A percentile compares a stretch with the other conserved stretches of the same genome.
phyloP scores from a whole-genome alignment of 2,113 vertebrate genomes.

The Phalacrocorax aristotelis region DNA sequence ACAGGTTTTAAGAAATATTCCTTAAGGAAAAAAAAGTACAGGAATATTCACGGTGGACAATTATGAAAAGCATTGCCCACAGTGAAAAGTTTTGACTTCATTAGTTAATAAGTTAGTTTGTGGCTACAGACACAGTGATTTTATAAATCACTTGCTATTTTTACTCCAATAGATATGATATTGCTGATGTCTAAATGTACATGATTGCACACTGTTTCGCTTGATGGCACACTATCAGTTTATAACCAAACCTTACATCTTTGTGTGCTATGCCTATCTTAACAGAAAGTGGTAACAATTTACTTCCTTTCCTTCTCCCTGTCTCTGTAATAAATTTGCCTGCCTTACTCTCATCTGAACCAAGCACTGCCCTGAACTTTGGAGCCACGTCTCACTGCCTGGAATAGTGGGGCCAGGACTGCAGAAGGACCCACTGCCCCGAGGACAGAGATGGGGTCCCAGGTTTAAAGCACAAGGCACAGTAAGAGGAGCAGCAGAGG shows the following conservation, averaged over 20 bases:
- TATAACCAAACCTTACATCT: neutral
- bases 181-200: neutral
- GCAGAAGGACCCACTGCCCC: fast-evolving
- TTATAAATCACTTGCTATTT: neutral
- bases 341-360: neutral
- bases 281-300: neutral
- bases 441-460: neutral
- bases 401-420: fast-evolving
- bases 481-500: fast-evolving
- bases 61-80: neutral
- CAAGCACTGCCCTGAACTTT: fast-evolving
- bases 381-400: neutral
- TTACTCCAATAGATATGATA: neutral
- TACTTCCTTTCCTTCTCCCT: neutral
- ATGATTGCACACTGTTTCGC: neutral
- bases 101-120: neutral
- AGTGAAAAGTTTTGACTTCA: neutral
- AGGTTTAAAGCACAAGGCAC: neutral
- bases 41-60: neutral
- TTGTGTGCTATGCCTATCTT: neutral
- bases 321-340: neutral
- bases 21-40: neutral
- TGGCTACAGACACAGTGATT: neutral
- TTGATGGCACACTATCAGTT: neutral
- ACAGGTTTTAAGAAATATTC: neutral